Conservation (phyloP, 2,113 vertebrate species). For the Chlorodrepanis virens region DNA sequence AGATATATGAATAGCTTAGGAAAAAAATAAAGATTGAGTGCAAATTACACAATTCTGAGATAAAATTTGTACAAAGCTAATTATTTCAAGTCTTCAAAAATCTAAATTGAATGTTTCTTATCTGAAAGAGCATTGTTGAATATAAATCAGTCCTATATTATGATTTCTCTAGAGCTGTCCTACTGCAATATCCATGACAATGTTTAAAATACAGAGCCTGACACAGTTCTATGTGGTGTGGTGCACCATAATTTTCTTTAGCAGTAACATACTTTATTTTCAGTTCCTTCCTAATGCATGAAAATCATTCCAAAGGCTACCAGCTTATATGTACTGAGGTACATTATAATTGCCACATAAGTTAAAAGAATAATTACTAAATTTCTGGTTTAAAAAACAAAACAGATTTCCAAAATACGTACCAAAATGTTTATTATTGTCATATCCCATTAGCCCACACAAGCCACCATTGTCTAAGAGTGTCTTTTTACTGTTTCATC, state of each 20-base stretch:
- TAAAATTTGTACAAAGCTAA: not conserved
- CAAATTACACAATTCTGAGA: not conserved
- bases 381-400: not conserved
- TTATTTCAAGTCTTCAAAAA: not conserved
- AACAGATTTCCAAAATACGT: not conserved
- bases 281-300: not conserved
- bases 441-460: not conserved
- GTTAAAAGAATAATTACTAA: not conserved
- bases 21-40: not conserved
- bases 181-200: not conserved
- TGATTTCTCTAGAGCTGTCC: not conserved
- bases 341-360: not conserved
- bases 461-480: not conserved
- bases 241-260: not conserved
- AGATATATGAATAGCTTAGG: not conserved
- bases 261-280: not conserved
- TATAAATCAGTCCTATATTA: not conserved
- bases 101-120: not conserved
- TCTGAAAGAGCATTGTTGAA: not conserved
- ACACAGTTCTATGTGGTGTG: not conserved
- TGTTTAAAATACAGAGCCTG: not conserved
- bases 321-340: not conserved
- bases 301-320: not conserved
- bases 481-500: not conserved
- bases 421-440: not conserved